Percentiles rank a stretch among this genome's conserved stretches.
Conservation (phyloP, 2,113 vertebrate species). For the Plotosus lineatus region DNA sequence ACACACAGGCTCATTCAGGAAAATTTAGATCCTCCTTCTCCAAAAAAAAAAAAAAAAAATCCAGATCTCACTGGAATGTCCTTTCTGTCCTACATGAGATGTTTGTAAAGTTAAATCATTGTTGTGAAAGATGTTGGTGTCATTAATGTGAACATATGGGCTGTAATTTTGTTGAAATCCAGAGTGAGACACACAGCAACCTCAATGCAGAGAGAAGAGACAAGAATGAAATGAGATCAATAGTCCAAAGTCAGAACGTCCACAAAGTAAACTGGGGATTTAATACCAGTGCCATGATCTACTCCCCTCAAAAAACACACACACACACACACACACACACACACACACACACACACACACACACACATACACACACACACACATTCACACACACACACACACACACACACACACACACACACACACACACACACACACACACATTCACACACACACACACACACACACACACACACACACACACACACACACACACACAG, state of each 20-base stretch:
- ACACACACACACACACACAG: slow-evolving; percentile 19
- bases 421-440: slow-evolving; percentile 21
- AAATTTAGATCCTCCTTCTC: no score
- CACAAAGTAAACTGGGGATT: slow-evolving; percentile 64
- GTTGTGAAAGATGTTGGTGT: not conserved
- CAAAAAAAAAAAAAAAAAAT: not conserved
- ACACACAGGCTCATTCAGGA: not conserved
- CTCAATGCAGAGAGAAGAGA: slow-evolving; percentile 25
- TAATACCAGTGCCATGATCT: slow-evolving; percentile 39
- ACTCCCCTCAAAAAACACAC: not conserved
- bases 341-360: slow-evolving; percentile 18
- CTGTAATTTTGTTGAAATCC: not conserved
- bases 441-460: not conserved
- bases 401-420: slow-evolving; percentile 12
- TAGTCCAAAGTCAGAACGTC: slow-evolving; percentile 75
- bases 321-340: slow-evolving; percentile 1
- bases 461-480: slow-evolving; percentile 10
- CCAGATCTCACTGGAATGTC: not conserved
- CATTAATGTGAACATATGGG: not conserved
- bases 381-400: not conserved
- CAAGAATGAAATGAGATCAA: slow-evolving; percentile 64
- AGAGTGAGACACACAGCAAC: not conserved
- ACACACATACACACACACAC: no score
- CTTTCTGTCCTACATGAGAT: not conserved
- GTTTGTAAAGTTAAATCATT: no score